Evolutionary conservation across 2,797 vertebrate species (phyloP).

Genomic region (Epinephelus awoara): DNA sequence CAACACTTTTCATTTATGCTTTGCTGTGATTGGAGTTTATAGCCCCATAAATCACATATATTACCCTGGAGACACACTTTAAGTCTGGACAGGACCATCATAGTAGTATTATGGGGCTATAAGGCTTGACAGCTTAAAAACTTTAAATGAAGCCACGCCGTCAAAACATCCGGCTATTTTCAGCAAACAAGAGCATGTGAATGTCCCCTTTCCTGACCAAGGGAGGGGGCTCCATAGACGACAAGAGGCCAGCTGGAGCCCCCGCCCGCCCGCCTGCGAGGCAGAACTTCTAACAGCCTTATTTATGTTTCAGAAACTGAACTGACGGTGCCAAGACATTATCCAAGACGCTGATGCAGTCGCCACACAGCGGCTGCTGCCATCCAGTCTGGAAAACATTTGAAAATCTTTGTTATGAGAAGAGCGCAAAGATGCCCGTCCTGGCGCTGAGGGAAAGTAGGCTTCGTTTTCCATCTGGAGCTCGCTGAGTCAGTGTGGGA

Average conservation of each 20-base stretch:
- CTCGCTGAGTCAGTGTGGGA: conserved; percentile 67
- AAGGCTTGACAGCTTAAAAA: conserved; percentile 5
- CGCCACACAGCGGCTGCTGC: conserved; percentile 73
- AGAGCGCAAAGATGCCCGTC: conserved; percentile 80
- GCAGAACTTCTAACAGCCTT: conserved; percentile 59
- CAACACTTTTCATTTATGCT: conserved; percentile 30
- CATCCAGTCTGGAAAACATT: conserved; percentile 87
- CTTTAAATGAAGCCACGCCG: background rate
- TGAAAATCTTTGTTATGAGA: conserved; percentile 83
- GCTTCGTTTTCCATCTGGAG: conserved; percentile 77
- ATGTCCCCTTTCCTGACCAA: conserved; percentile 23
- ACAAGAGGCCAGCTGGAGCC: conserved; percentile 21
- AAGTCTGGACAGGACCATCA: conserved; percentile 22
- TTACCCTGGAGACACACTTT: conserved; percentile 7
- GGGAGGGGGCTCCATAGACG: conserved; percentile 19
- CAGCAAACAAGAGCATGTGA: conserved; percentile 32
- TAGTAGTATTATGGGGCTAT: background rate
- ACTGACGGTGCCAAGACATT: conserved; percentile 83
- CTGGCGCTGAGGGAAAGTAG: conserved; percentile 40
- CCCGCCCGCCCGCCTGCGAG: conserved; percentile 28
- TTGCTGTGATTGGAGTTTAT: conserved; percentile 41
- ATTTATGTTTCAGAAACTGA: conserved; percentile 84
- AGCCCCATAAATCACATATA: conserved; percentile 43
- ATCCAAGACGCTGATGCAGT: conserved; percentile 81
- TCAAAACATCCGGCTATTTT: conserved; percentile 31